A percentile compares a stretch with the other conserved stretches of the same genome.
These are phyloP conservation scores for Coremacera marginata DNA, from an alignment of 2,888 invertebrate species.

Conservation along the genomic window DNA sequence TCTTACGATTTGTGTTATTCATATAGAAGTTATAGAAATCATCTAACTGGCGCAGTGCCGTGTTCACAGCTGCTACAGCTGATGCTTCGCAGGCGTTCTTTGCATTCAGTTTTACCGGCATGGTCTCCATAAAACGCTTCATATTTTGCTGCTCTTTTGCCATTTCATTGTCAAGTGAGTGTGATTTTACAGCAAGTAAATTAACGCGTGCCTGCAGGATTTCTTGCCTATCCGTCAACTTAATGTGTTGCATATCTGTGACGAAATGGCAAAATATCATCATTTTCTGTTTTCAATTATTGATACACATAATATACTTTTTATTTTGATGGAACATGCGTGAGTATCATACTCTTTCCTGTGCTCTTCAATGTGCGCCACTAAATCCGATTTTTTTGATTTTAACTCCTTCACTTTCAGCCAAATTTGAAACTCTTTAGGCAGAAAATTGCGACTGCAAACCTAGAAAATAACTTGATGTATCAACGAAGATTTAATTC, in stretches of 20 bases:
- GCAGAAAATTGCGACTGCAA: conserved; percentile 58
- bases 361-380: conserved; percentile 50
- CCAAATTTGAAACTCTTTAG: conserved; percentile 60
- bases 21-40: conserved; percentile 58
- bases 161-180: conserved; percentile 52
- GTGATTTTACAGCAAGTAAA: conserved; percentile 59
- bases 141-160: conserved; percentile 56
- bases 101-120: conserved; percentile 60
- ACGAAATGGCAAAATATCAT: neutral
- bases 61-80: conserved; percentile 56
- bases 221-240: conserved; percentile 56
- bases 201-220: conserved; percentile 53
- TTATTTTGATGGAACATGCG: conserved; percentile 58
- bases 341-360: conserved; percentile 56
- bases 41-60: conserved; percentile 59
- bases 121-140: conserved; percentile 55
- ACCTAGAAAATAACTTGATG: conserved; percentile 37
- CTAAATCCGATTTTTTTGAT: conserved; percentile 51
- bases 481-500: too few relatives aligned
- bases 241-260: conserved; percentile 61
- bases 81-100: conserved; percentile 59
- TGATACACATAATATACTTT: conserved; percentile 55
- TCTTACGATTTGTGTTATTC: conserved; percentile 50
- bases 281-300: too few relatives aligned
- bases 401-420: conserved; percentile 59